These are phyloP conservation scores for Pseudorhiza aurosa DNA, from an alignment of 30 jellyfish, hydroid and myxozoan genomes.

Conservation along the genomic window DNA sequence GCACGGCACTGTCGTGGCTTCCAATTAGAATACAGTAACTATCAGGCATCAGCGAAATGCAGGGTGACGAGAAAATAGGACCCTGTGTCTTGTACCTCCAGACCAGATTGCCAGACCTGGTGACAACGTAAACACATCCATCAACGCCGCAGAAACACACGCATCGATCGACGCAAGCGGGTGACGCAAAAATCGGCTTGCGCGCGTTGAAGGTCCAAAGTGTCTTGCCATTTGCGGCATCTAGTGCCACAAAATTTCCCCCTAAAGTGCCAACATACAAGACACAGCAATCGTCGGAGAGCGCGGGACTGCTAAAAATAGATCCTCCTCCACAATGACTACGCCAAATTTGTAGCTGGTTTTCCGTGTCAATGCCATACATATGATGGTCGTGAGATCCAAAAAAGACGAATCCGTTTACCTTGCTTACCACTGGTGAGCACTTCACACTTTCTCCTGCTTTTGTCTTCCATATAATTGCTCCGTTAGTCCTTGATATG, in stretches of 20 bases:
- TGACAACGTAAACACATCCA: constrained; percentile 30
- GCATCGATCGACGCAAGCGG: constrained; percentile 17
- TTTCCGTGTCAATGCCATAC: constrained; percentile 59
- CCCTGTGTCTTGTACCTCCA: constrained; percentile 74
- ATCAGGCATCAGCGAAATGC: neutral
- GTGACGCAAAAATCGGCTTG: constrained; percentile 87
- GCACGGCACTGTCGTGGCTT: constrained; percentile 53
- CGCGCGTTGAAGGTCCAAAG: constrained; percentile 39
- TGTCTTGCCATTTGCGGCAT: constrained; percentile 34
- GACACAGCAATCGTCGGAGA: constrained; percentile 15
- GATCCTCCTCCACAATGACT: constrained; percentile 66
- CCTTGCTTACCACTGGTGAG: constrained; percentile 49
- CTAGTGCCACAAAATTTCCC: constrained; percentile 34
- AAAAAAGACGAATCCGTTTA: constrained; percentile 54
- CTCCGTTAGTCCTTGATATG: constrained; percentile 57
- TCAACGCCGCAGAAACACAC: constrained; percentile 70
- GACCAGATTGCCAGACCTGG: constrained; percentile 23
- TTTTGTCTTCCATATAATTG: constrained; percentile 48
- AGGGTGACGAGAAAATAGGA: constrained; percentile 88
- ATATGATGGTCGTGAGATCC: constrained; percentile 81
- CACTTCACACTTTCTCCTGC: constrained; percentile 80
- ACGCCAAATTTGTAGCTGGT: constrained; percentile 29
- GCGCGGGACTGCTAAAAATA: constrained; percentile 71
- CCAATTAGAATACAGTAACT: constrained; percentile 49
- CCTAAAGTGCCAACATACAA: constrained; percentile 63